Conservation (phyloP, 2,888 invertebrate genomes). For the Sesia apiformis region DNA sequence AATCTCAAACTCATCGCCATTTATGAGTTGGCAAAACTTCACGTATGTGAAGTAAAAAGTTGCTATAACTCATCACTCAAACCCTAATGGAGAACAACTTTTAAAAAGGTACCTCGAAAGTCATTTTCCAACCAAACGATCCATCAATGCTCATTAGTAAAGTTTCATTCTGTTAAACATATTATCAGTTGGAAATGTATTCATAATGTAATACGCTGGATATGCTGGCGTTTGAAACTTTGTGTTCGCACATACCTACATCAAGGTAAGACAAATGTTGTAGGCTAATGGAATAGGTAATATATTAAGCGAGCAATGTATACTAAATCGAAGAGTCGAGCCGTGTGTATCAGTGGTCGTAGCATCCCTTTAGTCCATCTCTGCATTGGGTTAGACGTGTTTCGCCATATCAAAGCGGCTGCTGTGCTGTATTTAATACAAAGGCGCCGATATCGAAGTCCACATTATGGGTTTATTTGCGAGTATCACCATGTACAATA, state of each 20-base stretch:
- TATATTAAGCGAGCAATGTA: background rate
- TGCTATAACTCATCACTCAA: background rate
- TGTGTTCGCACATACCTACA: background rate
- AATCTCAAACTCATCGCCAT: constrained; percentile 29
- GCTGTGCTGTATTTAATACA: background rate
- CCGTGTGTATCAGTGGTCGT: background rate
- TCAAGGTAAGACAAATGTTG: background rate
- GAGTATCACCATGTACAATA: no score
- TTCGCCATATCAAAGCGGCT: background rate
- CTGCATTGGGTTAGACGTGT: background rate
- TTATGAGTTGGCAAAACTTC: background rate
- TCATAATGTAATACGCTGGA: background rate
- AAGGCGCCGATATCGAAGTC: background rate
- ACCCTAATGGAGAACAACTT: background rate
- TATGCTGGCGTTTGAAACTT: background rate
- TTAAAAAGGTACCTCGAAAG: background rate
- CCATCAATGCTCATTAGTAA: background rate
- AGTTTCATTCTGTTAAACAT: background rate
- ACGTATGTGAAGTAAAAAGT: background rate
- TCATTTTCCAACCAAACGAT: background rate
- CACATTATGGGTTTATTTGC: background rate
- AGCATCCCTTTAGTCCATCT: background rate
- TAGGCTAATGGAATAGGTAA: background rate
- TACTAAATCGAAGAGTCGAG: background rate
- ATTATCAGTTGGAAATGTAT: background rate